A percentile compares a stretch with the other conserved stretches of the same genome.
These are phyloP conservation scores for Hypothenemus hampei DNA, from an alignment of 1,140 invertebrate species.

Conservation along the genomic window DNA sequence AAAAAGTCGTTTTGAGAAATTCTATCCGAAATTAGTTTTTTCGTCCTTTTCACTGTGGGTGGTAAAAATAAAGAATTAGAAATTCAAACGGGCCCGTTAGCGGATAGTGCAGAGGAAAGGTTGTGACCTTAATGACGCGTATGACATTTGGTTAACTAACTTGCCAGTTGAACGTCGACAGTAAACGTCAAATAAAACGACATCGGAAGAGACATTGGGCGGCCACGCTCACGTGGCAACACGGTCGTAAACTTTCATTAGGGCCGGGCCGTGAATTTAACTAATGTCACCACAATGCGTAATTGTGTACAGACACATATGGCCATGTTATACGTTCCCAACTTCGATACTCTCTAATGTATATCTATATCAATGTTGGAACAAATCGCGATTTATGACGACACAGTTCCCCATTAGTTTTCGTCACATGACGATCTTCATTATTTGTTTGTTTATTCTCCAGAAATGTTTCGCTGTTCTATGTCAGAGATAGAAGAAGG, in stretches of 20 bases:
- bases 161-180: constrained; percentile 1
- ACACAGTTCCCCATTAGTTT: no score
- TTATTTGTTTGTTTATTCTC: no score
- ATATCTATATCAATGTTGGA: no score
- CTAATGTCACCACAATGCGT: no score
- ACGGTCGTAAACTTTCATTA: constrained; percentile 2
- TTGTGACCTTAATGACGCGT: background rate
- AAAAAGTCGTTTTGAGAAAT: background rate
- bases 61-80: background rate
- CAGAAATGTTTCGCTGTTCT: no score
- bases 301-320: no score
- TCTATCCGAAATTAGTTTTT: background rate
- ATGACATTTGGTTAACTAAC: constrained; percentile 2
- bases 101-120: background rate
- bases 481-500: no score
- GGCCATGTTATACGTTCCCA: no score
- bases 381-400: no score
- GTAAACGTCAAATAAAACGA: constrained; percentile 4
- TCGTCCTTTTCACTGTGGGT: background rate
- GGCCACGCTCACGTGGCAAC: background rate
- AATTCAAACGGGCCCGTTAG: no score
- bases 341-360: no score
- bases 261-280: background rate
- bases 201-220: background rate
- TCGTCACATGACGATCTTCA: no score